Conservation (phyloP, 2,888 invertebrate genomes). For the Dermolepida albohirtum region DNA sequence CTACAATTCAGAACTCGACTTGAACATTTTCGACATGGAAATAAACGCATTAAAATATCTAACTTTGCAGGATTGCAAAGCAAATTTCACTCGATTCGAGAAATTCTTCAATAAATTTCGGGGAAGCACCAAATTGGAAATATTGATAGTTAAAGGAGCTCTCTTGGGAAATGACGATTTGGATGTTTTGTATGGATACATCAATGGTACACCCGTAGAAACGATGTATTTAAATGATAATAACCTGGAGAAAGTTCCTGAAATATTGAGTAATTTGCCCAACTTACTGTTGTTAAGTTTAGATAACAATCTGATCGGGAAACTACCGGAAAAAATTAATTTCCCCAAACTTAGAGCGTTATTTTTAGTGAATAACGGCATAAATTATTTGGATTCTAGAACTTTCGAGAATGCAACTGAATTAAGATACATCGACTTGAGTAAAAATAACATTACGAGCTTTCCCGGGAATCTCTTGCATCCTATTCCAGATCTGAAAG, state of each 20-base stretch:
- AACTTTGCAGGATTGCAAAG: background rate
- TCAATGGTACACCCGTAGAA: background rate
- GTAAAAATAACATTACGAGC: constrained; percentile 73
- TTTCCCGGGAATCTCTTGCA: constrained; percentile 62
- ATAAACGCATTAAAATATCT: no score
- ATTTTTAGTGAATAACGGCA: constrained; percentile 41
- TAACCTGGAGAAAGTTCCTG: constrained; percentile 5
- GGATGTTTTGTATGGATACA: background rate
- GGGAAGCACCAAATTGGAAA: background rate
- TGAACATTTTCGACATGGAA: no score
- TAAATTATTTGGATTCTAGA: constrained; percentile 68
- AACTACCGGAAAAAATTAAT: constrained; percentile 8
- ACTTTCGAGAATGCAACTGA: constrained; percentile 74
- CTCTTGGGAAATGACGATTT: background rate
- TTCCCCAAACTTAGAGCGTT: constrained; percentile 11
- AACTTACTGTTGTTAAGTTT: constrained; percentile 23
- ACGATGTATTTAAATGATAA: background rate
- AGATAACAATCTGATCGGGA: constrained; percentile 30
- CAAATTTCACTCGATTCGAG: no score
- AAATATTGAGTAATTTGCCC: constrained; percentile 1
- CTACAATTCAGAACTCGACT: no score
- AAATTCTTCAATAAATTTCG: background rate
- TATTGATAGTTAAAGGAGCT: background rate
- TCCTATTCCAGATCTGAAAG: constrained; percentile 4
- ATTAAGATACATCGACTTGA: constrained; percentile 76